These are phyloP conservation scores for Stegostoma tigrinum DNA, from an alignment of 2,113 vertebrate species.

Conservation along the genomic window DNA sequence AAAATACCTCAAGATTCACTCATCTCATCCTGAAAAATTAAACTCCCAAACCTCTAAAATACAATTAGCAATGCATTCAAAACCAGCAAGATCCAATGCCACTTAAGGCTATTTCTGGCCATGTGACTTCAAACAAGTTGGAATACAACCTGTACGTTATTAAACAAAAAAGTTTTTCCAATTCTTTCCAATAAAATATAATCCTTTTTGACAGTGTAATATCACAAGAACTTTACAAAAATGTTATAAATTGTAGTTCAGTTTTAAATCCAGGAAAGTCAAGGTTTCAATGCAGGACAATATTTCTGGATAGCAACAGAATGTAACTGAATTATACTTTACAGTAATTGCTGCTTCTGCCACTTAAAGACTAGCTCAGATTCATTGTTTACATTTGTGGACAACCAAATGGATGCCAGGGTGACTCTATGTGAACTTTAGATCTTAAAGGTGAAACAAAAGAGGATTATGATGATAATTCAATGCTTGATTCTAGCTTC, in stretches of 20 bases:
- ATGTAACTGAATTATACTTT: background rate
- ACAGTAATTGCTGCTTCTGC: background rate
- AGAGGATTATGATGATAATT: background rate
- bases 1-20: background rate
- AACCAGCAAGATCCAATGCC: background rate
- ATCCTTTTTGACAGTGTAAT: background rate
- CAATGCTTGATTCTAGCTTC: background rate
- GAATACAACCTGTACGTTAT: background rate
- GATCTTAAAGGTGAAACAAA: background rate
- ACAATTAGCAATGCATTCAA: background rate
- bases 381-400: background rate
- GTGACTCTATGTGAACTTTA: background rate
- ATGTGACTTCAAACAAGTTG: background rate
- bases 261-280: background rate
- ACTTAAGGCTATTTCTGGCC: background rate
- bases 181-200: background rate
- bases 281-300: background rate
- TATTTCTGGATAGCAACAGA: background rate
- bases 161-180: background rate
- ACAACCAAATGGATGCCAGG: background rate
- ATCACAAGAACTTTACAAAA: background rate
- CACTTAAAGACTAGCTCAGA: background rate
- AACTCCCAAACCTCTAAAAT: background rate
- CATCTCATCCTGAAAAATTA: background rate
- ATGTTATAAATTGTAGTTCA: background rate